Conservation (phyloP, 2,888 invertebrate genomes). For the Drosophila prolongata region DNA sequence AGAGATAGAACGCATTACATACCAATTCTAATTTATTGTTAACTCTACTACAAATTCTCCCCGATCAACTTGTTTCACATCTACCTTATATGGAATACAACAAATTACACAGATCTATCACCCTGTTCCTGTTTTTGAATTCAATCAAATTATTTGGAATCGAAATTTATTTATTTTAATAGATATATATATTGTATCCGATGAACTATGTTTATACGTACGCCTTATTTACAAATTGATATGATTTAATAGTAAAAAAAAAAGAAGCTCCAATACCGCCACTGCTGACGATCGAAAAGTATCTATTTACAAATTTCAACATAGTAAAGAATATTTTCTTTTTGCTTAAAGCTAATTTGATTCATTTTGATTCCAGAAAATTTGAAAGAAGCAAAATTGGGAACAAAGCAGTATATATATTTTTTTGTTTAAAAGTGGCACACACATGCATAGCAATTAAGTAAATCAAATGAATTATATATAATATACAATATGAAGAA, state of each 20-base stretch:
- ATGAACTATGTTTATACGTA: too few species aligned
- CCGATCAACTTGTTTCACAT: constrained; percentile 4
- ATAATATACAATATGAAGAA: constrained; percentile 43
- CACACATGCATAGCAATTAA: constrained; percentile 46
- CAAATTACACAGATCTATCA: constrained; percentile 13
- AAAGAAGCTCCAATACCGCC: too few species aligned
- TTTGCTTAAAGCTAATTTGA: too few species aligned
- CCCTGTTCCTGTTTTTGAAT: neutral
- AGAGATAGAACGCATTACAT: constrained; percentile 13
- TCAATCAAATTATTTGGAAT: neutral
- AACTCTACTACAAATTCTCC: constrained; percentile 1
- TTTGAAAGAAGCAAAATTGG: neutral
- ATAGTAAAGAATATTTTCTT: too few species aligned
- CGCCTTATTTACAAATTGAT: neutral
- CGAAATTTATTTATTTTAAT: neutral
- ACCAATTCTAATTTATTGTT: constrained; percentile 40
- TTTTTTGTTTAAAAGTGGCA: constrained; percentile 35
- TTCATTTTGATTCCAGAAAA: neutral
- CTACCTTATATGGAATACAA: constrained; percentile 3
- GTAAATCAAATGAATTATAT: constrained; percentile 60
- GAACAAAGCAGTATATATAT: constrained; percentile 10
- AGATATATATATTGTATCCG: neutral
- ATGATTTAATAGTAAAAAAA: too few species aligned
- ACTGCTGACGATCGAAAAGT: too few species aligned
- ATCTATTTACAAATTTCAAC: too few species aligned